Base-by-base conservation (phyloP, 2,888 invertebrate genomes). In the Spodoptera exigua region DNA sequence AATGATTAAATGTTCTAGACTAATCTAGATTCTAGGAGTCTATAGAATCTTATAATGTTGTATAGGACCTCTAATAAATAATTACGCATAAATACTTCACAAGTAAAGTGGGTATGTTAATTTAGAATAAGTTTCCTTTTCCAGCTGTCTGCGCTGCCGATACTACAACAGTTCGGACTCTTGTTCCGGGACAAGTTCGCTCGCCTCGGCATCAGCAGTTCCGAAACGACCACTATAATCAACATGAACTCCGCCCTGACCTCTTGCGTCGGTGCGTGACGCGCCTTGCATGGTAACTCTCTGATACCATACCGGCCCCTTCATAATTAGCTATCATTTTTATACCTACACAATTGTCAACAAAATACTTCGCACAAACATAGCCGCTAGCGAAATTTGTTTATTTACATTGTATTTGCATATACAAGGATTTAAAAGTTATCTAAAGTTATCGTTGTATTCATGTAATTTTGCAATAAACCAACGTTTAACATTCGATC, bases 161-260 rank as follows among this genome's bases (percentile, higher is more conserved):
- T 96, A 75, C 89, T 96, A 58, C 97, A 97, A 87, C 96, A 96
- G 80, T 97, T 97, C 78, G 97, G 96, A 0, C 93, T 97, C 21
- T 90, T 97, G 58, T 97, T 96, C 83, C 95, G 96, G 14, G 96
- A 96, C 74, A 95, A 95, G 74, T 95, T 97, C 73, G 76, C 88
- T 3, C 85, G 92, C 2, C 89, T 97, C 59, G 95, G 95, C 64
- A 94, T 97, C 83, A 91, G 93, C 79, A 95, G 95, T 73, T 95
- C 96, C 5, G 94, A 97, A 89, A 96, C 95, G 32, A 96, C 96
- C 27, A 96, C 96, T 49, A 95, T 97, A 76, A 95, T 96, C 82
- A 97, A 97, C 88, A 94, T 96, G 79, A 95, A 96, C 91, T 95
- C 95, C 17, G 96, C 97, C 34, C 95, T 96, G 74, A 96, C 95